Evolutionary conservation across 1,140 invertebrate genomes (phyloP).

Genomic region (Oedothorax gibbosus): DNA sequence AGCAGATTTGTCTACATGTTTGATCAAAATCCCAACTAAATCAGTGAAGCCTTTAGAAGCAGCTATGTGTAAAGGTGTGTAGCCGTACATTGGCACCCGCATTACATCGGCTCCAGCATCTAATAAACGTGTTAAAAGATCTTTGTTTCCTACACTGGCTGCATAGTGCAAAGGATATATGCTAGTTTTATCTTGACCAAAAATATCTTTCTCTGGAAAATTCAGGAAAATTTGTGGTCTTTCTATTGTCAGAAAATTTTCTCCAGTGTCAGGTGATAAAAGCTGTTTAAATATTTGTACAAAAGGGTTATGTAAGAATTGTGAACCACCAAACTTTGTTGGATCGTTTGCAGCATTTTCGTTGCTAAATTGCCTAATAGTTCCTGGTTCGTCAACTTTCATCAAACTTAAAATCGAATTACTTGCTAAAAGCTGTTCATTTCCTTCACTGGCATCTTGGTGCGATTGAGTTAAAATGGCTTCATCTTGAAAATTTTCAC

Average conservation of each 20-base stretch:
- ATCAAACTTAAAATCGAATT: too few species aligned
- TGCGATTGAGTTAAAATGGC: too few species aligned
- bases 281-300: neutral
- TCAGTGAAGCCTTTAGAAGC: slow-evolving; percentile 1
- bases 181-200: neutral
- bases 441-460: too few species aligned
- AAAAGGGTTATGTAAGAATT: neutral
- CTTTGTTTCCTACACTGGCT: neutral
- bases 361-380: neutral
- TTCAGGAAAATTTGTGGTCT: neutral
- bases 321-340: neutral
- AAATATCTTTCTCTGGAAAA: neutral
- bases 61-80: slow-evolving; percentile 8
- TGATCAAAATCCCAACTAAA: neutral
- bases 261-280: too few species aligned
- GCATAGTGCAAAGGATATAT: neutral
- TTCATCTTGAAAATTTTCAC: too few species aligned
- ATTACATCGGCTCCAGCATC: neutral
- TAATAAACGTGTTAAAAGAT: neutral
- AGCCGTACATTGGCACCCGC: neutral
- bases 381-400: too few species aligned
- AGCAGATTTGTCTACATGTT: neutral
- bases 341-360: neutral
- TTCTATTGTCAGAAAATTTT: neutral
- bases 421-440: too few species aligned